phyloP scores from a whole-genome alignment of 2,113 vertebrate species.

The Monarcha castaneiventris region DNA sequence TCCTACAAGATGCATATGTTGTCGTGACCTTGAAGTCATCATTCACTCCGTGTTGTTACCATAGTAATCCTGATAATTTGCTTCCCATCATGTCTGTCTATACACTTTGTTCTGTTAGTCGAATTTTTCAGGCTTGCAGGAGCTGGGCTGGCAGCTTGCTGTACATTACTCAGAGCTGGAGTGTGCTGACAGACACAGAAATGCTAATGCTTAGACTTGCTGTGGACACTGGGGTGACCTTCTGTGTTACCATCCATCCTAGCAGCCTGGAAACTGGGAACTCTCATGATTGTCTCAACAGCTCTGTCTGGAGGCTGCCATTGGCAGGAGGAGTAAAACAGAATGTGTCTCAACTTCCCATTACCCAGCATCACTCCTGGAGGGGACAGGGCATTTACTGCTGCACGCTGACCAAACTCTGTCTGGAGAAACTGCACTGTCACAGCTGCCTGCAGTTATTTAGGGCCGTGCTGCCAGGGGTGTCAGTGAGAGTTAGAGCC shows the following conservation, averaged over 20 bases:
- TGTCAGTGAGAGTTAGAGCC: background rate
- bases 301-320: background rate
- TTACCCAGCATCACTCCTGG: background rate
- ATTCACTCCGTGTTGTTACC: constrained; percentile 13
- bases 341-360: background rate
- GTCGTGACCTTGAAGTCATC: constrained; percentile 8
- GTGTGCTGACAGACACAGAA: background rate
- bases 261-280: background rate
- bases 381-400: background rate
- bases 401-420: background rate
- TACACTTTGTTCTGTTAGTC: constrained; percentile 6
- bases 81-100: background rate
- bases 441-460: background rate
- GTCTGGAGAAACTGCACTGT: background rate
- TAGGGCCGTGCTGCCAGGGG: background rate
- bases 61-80: constrained; percentile 47
- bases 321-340: background rate
- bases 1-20: constrained; percentile 51
- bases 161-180: background rate
- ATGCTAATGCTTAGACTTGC: background rate
- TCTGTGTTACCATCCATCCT: background rate
- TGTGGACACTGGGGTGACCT: background rate
- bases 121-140: constrained; percentile 1
- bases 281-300: background rate
- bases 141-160: background rate